Evolutionary conservation across 2,888 invertebrate species (phyloP).

Genomic region (Cheilosia vulpina): DNA sequence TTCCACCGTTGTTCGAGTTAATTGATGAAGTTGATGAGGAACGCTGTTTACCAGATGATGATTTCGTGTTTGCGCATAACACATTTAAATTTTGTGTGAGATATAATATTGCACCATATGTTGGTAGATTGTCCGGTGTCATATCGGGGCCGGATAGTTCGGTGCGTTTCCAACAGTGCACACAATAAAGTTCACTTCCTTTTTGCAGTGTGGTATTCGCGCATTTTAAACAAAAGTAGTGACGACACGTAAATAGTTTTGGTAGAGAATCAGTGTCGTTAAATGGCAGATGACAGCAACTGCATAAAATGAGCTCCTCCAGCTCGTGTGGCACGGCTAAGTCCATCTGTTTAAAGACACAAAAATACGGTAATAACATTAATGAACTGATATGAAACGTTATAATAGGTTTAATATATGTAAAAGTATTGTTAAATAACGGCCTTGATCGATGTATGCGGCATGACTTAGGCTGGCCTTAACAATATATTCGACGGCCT

Average conservation of each 20-base stretch:
- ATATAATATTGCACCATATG: constrained; percentile 88
- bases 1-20: constrained; percentile 71
- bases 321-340: constrained; percentile 87
- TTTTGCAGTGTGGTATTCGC: constrained; percentile 88
- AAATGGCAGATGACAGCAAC: constrained; percentile 90
- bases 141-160: constrained; percentile 87
- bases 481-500: too few relatives aligned
- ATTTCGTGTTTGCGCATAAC: constrained; percentile 84
- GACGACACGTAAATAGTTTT: constrained; percentile 90
- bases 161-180: constrained; percentile 90
- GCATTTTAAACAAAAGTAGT: constrained; percentile 91
- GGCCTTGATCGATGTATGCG: too few relatives aligned
- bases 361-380: background rate
- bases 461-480: too few relatives aligned
- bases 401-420: too few relatives aligned
- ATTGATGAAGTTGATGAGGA: constrained; percentile 73
- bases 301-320: constrained; percentile 90
- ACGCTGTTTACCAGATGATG: constrained; percentile 78
- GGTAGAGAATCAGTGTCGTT: constrained; percentile 89
- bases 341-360: constrained; percentile 84
- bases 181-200: constrained; percentile 88
- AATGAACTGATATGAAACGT: background rate
- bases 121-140: constrained; percentile 88
- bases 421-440: too few relatives aligned
- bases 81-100: constrained; percentile 87